Conservation (phyloP, 2,113 vertebrate genomes). For the Periophthalmodon schlosseri region DNA sequence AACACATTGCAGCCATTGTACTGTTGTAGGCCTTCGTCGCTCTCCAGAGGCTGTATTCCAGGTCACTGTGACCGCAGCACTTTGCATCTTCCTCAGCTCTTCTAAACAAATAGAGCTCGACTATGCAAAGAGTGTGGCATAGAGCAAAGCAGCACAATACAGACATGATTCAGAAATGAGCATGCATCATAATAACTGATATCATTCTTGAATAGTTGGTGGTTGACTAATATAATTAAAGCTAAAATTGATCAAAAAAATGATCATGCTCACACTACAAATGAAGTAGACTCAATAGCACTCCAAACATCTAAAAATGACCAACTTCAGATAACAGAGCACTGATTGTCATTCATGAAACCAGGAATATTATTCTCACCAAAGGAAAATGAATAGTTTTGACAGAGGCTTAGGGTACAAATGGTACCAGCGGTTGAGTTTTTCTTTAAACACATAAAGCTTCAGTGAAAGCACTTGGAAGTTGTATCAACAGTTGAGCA, state of each 20-base stretch:
- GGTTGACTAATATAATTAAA: background rate
- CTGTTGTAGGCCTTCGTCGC: conserved; percentile 22
- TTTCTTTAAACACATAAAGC: background rate
- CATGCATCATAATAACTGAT: conserved; percentile 20
- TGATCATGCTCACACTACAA: background rate
- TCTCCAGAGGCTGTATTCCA: conserved; percentile 12
- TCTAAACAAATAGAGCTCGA: conserved; percentile 65
- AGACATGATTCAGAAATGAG: conserved; percentile 33
- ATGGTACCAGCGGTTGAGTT: background rate
- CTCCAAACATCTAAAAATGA: background rate
- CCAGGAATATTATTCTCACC: background rate
- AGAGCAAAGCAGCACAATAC: conserved; percentile 33
- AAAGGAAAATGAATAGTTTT: background rate
- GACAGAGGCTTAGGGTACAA: background rate
- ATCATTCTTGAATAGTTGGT: conserved; percentile 50
- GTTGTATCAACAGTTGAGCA: conserved; percentile 54
- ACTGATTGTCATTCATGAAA: background rate
- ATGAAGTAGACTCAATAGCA: background rate
- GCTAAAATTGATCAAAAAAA: background rate
- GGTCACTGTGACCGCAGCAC: conserved; percentile 16
- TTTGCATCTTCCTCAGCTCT: conserved; percentile 71
- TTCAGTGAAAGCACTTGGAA: conserved; percentile 4
- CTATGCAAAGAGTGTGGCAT: conserved; percentile 65
- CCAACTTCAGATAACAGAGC: background rate
- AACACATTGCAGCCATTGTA: conserved; percentile 54